Evolutionary conservation across 2,888 invertebrate species (phyloP).

Genomic region (Megastigmus dorsalis): DNA sequence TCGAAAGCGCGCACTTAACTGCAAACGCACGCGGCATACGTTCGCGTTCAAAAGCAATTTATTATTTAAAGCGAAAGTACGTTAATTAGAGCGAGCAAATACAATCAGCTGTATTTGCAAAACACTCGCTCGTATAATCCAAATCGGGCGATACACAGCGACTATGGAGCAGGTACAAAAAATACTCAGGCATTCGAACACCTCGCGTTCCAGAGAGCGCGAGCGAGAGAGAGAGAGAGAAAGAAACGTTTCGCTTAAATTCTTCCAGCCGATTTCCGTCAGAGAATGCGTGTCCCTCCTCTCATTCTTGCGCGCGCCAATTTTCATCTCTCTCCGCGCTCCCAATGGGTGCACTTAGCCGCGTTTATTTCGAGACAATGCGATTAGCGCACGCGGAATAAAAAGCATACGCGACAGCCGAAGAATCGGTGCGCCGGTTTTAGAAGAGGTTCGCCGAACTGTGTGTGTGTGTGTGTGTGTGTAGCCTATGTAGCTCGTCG

Average conservation of each 20-base stretch:
- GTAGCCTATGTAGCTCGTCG: no score
- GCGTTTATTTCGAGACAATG: conserved; percentile 45
- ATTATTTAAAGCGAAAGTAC: no score
- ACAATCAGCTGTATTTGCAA: neutral
- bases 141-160: no score
- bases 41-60: no score
- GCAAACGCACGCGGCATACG: no score
- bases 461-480: conserved; percentile 17
- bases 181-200: no score
- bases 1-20: no score
- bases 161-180: no score
- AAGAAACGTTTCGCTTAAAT: neutral
- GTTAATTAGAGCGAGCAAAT: neutral
- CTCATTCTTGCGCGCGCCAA: neutral
- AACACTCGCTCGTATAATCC: neutral
- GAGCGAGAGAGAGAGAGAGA: no score
- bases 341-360: neutral
- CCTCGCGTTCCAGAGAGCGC: no score
- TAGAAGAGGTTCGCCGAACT: conserved; percentile 61
- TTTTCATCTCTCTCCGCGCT: neutral
- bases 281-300: neutral
- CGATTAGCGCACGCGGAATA: conserved; percentile 55
- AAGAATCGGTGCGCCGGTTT: conserved; percentile 57
- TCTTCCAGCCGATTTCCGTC: conserved; percentile 1
- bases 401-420: conserved; percentile 54